phyloP scores from a whole-genome alignment of 2,113 vertebrate genomes.

The Corythornis vintsioides region DNA sequence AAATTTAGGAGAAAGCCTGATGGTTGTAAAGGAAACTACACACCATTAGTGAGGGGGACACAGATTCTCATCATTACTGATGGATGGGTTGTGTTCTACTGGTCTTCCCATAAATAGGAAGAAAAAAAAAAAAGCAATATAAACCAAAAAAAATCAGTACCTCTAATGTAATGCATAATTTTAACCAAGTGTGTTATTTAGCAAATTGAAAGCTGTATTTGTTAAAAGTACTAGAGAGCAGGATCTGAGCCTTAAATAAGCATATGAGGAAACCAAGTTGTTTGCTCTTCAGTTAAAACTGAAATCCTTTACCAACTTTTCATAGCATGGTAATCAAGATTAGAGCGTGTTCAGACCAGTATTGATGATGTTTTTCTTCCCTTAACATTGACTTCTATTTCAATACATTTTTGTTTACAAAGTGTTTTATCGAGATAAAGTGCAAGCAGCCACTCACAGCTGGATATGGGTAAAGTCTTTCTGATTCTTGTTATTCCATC shows the following conservation, averaged over 20 bases:
- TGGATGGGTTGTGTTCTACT: background rate
- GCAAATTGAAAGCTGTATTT: background rate
- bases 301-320: background rate
- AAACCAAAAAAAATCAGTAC: background rate
- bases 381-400: background rate
- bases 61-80: background rate
- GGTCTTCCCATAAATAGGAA: background rate
- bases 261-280: background rate
- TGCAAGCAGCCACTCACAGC: background rate
- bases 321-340: background rate
- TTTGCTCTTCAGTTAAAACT: background rate
- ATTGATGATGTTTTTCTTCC: background rate
- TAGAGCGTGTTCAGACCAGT: background rate
- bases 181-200: background rate
- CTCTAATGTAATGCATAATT: background rate
- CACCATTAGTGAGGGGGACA: background rate
- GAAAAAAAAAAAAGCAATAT: background rate
- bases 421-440: background rate
- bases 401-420: background rate
- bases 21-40: background rate
- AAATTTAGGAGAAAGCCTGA: constrained; percentile 32
- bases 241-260: background rate
- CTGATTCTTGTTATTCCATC: background rate
- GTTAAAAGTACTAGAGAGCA: background rate
- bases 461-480: background rate